These are phyloP conservation scores for Poecile atricapillus DNA, from an alignment of 2,113 vertebrate species.

Conservation along the genomic window DNA sequence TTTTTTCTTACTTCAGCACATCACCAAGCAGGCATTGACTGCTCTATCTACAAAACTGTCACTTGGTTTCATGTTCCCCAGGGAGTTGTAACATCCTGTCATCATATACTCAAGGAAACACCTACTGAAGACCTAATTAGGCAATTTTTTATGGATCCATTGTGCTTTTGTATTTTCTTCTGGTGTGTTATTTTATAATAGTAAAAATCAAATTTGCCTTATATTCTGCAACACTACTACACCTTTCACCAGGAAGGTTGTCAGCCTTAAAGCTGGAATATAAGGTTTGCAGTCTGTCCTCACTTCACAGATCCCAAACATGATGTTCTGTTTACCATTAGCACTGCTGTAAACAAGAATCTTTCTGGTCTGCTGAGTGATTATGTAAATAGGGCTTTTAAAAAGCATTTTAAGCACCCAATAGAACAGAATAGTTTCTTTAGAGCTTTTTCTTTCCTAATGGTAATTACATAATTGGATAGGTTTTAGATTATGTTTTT, in stretches of 20 bases:
- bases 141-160: neutral
- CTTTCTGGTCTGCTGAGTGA: neutral
- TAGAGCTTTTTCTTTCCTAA: neutral
- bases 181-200: neutral
- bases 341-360: neutral
- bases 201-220: neutral
- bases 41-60: neutral
- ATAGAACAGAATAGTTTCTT: neutral
- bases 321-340: neutral
- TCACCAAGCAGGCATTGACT: neutral
- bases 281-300: neutral
- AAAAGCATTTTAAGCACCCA: neutral
- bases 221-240: neutral
- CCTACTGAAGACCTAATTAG: neutral
- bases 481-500: neutral
- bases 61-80: neutral
- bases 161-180: neutral
- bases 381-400: constrained; percentile 32
- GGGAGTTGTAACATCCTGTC: neutral
- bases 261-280: neutral
- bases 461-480: neutral
- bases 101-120: neutral
- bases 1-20: neutral
- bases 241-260: neutral
- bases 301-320: neutral